phyloP scores from a whole-genome alignment of 2,797 vertebrate species.

The Yasuhikotakia modesta region DNA sequence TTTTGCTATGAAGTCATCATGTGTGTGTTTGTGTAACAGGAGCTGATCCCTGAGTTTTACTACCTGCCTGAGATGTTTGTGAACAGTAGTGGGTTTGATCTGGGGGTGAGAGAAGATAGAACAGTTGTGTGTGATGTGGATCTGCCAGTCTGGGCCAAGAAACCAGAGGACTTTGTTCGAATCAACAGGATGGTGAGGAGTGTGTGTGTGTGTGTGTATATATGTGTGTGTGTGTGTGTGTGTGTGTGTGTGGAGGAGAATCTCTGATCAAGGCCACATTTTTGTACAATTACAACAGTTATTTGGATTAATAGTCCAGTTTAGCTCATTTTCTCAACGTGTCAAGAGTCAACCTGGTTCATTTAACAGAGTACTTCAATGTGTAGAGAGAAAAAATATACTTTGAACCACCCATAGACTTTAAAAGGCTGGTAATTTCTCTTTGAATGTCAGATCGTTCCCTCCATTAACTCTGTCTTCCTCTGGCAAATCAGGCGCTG shows the following conservation, averaged over 20 bases:
- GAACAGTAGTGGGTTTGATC: constrained; percentile 92
- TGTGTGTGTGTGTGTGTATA: not conserved
- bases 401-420: not conserved
- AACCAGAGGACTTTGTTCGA: constrained; percentile 96
- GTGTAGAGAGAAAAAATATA: not conserved
- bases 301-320: constrained; percentile 17
- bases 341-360: not conserved
- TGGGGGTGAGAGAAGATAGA: constrained; percentile 89
- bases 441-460: not conserved
- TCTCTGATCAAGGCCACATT: not conserved
- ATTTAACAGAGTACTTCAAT: not conserved
- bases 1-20: not conserved
- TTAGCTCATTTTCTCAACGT: not conserved
- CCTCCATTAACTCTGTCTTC: constrained; percentile 23
- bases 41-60: constrained; percentile 97
- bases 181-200: constrained; percentile 97
- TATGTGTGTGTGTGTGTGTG: not conserved
- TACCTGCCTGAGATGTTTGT: constrained; percentile 98
- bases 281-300: not conserved
- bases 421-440: constrained; percentile 21
- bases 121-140: constrained; percentile 88
- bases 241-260: not conserved
- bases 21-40: constrained; percentile 69
- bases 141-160: constrained; percentile 95
- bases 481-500: constrained; percentile 80